Conservation (phyloP, 2,797 vertebrate species). For the Pantherophis vulpinus region DNA sequence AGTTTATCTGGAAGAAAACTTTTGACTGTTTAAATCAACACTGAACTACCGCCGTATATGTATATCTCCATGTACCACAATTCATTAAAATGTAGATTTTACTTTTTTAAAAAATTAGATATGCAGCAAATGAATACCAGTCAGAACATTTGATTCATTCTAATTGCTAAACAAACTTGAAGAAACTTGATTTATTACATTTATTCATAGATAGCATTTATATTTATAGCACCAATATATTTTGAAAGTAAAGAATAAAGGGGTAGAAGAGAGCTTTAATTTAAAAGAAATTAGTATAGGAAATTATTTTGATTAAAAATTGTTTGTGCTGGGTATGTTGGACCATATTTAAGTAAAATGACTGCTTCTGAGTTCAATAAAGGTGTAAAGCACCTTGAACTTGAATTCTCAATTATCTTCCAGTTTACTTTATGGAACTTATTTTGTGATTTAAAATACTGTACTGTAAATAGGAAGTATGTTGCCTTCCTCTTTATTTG, state of each 20-base stretch:
- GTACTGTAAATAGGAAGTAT: conserved; percentile 83
- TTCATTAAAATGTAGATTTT: conserved; percentile 39
- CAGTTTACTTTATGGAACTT: conserved; percentile 79
- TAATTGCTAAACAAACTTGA: conserved; percentile 72
- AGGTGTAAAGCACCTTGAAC: conserved; percentile 71
- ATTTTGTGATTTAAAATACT: conserved; percentile 83
- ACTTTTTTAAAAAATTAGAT: conserved; percentile 21
- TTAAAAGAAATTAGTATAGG: conserved; percentile 75
- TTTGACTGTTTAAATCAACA: conserved; percentile 67
- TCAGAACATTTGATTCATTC: conserved; percentile 54
- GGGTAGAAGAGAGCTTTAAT: conserved; percentile 78
- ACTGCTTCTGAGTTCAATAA: conserved; percentile 70
- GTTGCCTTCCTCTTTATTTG: conserved; percentile 81
- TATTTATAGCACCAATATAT: conserved; percentile 77
- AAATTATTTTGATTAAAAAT: conserved; percentile 80
- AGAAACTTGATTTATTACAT: conserved; percentile 67
- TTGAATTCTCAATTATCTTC: conserved; percentile 72
- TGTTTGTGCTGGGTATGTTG: conserved; percentile 82
- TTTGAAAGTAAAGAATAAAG: conserved; percentile 63
- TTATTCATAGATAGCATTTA: conserved; percentile 74
- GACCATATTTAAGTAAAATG: conserved; percentile 75
- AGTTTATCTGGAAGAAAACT: conserved; percentile 76
- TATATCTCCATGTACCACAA: conserved; percentile 53
- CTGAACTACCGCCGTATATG: conserved; percentile 61
- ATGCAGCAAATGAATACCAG: conserved; percentile 56